Percentiles rank a stretch among this genome's conserved stretches.
phyloP scores from a whole-genome alignment of 2,888 invertebrate species.

The Scaptomyza caliginosa region DNA sequence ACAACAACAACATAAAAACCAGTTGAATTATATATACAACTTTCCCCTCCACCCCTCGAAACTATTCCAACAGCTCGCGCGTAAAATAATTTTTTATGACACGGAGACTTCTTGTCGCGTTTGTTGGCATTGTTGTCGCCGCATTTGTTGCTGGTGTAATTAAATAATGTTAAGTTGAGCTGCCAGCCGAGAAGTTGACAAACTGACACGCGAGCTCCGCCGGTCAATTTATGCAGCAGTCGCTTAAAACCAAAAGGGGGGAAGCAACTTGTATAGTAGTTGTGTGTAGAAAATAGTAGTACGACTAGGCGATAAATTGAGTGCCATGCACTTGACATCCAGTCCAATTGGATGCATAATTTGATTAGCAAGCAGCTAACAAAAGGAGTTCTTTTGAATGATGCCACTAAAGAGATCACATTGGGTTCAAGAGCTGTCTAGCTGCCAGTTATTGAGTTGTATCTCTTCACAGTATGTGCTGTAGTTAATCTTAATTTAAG shows the following conservation, averaged over 20 bases:
- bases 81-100: constrained; percentile 71
- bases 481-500: constrained; percentile 1
- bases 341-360: constrained; percentile 62
- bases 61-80: constrained; percentile 27
- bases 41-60: constrained; percentile 6
- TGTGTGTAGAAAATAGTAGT: constrained; percentile 38
- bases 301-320: constrained; percentile 38
- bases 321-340: constrained; percentile 65
- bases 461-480: constrained; percentile 3
- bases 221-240: constrained; percentile 37
- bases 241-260: background rate
- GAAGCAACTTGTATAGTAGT: background rate
- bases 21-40: constrained; percentile 44
- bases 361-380: constrained; percentile 45
- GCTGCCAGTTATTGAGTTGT: too few relatives aligned
- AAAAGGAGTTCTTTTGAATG: background rate
- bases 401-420: constrained; percentile 22
- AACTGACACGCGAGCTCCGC: constrained; percentile 59
- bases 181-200: constrained; percentile 49
- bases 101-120: constrained; percentile 58
- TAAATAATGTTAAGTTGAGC: constrained; percentile 70
- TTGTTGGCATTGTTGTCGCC: constrained; percentile 56
- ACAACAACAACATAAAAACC: constrained; percentile 50
- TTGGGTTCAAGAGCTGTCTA: constrained; percentile 13
- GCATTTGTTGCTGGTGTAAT: constrained; percentile 69